Percentiles rank a stretch among this genome's conserved stretches.
These are phyloP conservation scores for Pardosa pseudoannulata DNA, from an alignment of 2,888 invertebrate genomes.

Conservation along the genomic window DNA sequence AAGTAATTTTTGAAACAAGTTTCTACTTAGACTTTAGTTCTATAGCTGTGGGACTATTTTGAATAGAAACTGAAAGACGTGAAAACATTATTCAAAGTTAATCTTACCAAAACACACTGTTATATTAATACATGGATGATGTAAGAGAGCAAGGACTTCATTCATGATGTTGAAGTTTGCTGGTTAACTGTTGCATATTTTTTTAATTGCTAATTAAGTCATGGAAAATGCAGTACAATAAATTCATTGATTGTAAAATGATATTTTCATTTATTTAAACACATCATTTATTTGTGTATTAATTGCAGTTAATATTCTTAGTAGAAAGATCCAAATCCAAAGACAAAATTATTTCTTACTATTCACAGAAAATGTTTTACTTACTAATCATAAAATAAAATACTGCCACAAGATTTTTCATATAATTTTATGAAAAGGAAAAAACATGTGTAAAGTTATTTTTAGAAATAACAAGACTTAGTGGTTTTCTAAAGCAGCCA, in stretches of 20 bases:
- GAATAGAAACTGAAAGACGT: slow-evolving; percentile 45
- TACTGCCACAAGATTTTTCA: too few relatives aligned
- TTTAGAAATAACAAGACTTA: too few relatives aligned
- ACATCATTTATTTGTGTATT: too few relatives aligned
- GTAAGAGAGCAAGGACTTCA: slow-evolving; percentile 42
- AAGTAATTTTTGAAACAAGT: slow-evolving; percentile 50
- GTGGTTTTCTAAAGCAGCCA: too few relatives aligned
- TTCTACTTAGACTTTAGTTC: slow-evolving; percentile 54
- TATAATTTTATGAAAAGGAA: too few relatives aligned
- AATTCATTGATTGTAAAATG: slow-evolving; percentile 64
- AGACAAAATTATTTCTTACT: too few relatives aligned
- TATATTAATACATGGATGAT: slow-evolving; percentile 59
- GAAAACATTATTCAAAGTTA: slow-evolving; percentile 49
- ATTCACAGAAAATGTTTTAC: too few relatives aligned
- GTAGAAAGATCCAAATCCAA: too few relatives aligned
- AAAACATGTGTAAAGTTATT: too few relatives aligned
- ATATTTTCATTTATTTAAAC: too few relatives aligned
- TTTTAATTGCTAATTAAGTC: slow-evolving; percentile 69
- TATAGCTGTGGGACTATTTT: slow-evolving; percentile 62
- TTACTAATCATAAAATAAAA: too few relatives aligned
- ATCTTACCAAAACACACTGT: slow-evolving; percentile 37
- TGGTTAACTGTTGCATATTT: slow-evolving; percentile 68
- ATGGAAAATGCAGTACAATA: slow-evolving; percentile 65
- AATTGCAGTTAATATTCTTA: too few relatives aligned
- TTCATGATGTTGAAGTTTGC: slow-evolving; percentile 58